Percentiles rank a stretch among this genome's conserved stretches.
Evolutionary conservation across 1,140 invertebrate genomes (phyloP).

Genomic region (Megalonaias nervosa): DNA sequence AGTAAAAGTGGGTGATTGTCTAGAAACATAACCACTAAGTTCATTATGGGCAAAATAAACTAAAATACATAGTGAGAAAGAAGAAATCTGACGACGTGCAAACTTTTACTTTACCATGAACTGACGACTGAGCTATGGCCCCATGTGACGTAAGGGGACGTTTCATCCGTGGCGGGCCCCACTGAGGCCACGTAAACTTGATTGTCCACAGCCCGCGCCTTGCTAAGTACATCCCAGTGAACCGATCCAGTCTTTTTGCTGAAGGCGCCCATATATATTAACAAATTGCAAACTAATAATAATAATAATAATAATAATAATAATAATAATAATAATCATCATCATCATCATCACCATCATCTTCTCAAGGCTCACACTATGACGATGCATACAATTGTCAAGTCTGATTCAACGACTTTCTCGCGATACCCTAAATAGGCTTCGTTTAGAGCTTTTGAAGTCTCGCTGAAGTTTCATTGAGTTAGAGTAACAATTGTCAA

Average conservation of each 20-base stretch:
- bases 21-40: background rate
- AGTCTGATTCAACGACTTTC: too few species aligned
- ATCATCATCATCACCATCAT: too few species aligned
- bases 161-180: constrained; percentile 22
- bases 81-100: background rate
- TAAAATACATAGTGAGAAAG: background rate
- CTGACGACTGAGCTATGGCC: constrained; percentile 29
- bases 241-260: constrained; percentile 26
- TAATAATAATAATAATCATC: too few species aligned
- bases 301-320: too few species aligned
- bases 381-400: too few species aligned
- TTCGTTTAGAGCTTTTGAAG: too few species aligned
- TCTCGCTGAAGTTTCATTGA: too few species aligned
- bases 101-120: constrained; percentile 17
- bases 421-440: too few species aligned
- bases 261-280: constrained; percentile 30
- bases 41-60: background rate
- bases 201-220: constrained; percentile 30
- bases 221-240: constrained; percentile 21
- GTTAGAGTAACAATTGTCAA: too few species aligned
- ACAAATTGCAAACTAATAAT: constrained; percentile 4
- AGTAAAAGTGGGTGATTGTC: background rate
- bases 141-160: constrained; percentile 30
- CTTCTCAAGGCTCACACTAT: too few species aligned
- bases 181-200: constrained; percentile 30